Base-by-base conservation (phyloP, 2,888 invertebrate species). In the Caenorhabditis afra region DNA sequence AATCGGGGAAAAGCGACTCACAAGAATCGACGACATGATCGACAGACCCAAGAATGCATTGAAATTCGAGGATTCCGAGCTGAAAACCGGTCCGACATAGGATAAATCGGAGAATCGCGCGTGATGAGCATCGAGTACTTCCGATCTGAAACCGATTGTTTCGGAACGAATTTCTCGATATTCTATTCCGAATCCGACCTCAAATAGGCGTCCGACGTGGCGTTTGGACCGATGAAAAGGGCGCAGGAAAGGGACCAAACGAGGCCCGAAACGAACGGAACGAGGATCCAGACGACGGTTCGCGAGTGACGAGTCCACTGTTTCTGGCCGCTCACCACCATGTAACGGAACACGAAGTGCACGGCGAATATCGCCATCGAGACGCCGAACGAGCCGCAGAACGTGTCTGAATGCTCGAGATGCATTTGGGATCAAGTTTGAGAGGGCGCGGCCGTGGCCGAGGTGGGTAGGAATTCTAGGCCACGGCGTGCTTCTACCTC, bases 11-110 rank as follows among this genome's bases (percentile, higher is more conserved):
- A n/a, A 22, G 22, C 5, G 10, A 2, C 3, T 52, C 16, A 52
- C 52, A 4, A 23, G 29, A 4, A 52, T 52, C 1, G 29, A 8
- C 8, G 29, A 3, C 52, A 52, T 52, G 4, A 52, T 10, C 10
- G n/a, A 1, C 3, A 52, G 35, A n/a, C 52, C 52, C 2, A 1
- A n/a, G 22, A 35, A n/a, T 4, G 20, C 16, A 3, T 35, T 1
- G 4, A 35, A n/a, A 29, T 52, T 52, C 3, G 11, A 5, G 29
- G n/a, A 11, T 14, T 35, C 3, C 11, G 4, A 52, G 50, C 29
- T n/a, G 52, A 52, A 35, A 14, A 14, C 10, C n/a, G 52, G 52
- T n/a, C 52, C 52, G n/a, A 52, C 52, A 10, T 52, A 52, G 29
- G 35, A 29, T 7, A 29, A 29, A 7, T 29, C 29, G 29, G 29